A percentile compares a stretch with the other conserved stretches of the same genome.
Conservation (phyloP, 1,140 invertebrate species). For the Drosophila leontia region DNA sequence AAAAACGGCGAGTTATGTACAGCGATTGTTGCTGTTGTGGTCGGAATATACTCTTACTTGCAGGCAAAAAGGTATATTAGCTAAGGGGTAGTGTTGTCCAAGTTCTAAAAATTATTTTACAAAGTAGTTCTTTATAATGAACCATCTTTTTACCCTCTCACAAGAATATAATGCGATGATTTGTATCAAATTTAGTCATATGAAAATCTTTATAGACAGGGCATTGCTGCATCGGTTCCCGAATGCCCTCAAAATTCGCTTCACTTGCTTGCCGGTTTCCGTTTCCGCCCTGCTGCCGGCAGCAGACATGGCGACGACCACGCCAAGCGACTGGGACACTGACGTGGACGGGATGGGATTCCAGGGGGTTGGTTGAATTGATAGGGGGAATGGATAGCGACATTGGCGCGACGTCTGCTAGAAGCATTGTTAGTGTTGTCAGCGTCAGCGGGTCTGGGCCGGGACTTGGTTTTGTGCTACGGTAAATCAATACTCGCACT, state of each 20-base stretch:
- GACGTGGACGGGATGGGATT: slow-evolving; percentile 1
- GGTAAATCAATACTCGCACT: slow-evolving; percentile 70
- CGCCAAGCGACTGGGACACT: slow-evolving; percentile 2
- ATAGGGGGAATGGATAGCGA: slow-evolving; percentile 20
- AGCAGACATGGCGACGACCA: slow-evolving; percentile 54
- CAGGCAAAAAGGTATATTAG: neutral
- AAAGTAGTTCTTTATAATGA: neutral
- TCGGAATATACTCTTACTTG: neutral
- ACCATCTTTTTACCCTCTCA: neutral
- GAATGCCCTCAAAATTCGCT: neutral
- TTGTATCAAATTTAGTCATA: neutral
- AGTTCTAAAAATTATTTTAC: neutral
- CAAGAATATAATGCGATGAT: neutral
- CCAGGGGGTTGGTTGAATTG: neutral
- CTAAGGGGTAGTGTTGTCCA: neutral
- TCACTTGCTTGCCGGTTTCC: slow-evolving; percentile 58
- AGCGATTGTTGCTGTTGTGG: slow-evolving; percentile 63
- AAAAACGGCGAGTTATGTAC: slow-evolving; percentile 64
- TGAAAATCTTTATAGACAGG: neutral
- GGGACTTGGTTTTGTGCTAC: slow-evolving; percentile 38
- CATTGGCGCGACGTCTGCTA: slow-evolving; percentile 60
- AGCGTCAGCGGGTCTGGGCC: slow-evolving; percentile 65
- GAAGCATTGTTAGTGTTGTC: slow-evolving; percentile 44
- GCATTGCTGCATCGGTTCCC: neutral
- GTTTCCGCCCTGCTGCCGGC: slow-evolving; percentile 68